Conservation (phyloP, 2,113 vertebrate genomes). For the Psettodes erumei region DNA sequence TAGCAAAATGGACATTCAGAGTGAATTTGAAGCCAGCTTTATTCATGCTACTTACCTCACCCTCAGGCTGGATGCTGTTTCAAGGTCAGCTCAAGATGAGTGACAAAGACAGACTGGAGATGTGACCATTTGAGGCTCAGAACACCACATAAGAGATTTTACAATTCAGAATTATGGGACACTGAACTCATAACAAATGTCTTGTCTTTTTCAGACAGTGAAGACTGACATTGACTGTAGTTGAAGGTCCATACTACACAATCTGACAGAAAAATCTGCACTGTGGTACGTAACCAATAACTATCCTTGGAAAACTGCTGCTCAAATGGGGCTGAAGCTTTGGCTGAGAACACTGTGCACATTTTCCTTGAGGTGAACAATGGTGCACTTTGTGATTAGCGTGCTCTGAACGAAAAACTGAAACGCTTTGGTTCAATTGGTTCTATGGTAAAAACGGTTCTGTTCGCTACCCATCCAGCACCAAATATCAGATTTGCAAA, state of each 20-base stretch:
- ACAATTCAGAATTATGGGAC: neutral
- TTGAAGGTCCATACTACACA: neutral
- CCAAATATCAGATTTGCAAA: neutral
- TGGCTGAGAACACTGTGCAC: neutral
- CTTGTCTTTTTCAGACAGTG: neutral
- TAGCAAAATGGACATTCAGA: slow-evolving; percentile 5
- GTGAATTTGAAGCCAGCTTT: neutral
- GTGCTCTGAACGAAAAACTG: neutral
- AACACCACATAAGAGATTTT: neutral
- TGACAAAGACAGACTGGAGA: slow-evolving; percentile 5
- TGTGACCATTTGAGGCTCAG: neutral
- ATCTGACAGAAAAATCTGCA: neutral
- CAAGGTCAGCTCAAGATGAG: neutral
- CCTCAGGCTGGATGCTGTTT: neutral
- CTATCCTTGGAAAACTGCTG: neutral
- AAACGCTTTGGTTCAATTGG: too few relatives aligned
- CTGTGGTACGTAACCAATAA: neutral
- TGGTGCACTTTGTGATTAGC: neutral
- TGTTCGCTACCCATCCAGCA: neutral
- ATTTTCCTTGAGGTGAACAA: slow-evolving; percentile 10
- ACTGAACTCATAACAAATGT: neutral
- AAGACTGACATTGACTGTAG: neutral
- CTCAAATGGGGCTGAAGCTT: neutral
- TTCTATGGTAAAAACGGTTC: too few relatives aligned
- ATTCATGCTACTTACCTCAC: neutral